Evolutionary conservation across 2,888 invertebrate species (phyloP).

Genomic region (Taenaris catops): DNA sequence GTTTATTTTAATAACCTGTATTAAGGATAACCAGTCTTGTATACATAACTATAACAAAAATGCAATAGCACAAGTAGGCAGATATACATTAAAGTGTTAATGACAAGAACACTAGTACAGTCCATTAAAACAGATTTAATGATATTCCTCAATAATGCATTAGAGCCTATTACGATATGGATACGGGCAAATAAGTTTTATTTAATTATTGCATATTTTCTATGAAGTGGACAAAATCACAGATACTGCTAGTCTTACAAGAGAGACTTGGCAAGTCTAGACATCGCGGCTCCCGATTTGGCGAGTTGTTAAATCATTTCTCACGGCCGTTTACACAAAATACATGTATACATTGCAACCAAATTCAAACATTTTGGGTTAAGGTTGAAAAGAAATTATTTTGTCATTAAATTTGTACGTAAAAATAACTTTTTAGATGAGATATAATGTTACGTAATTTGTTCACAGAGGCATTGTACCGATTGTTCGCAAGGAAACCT

Average conservation of each 20-base stretch:
- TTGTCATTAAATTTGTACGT: slow-evolving; percentile 2
- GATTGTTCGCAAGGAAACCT: slow-evolving; percentile 10
- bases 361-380: slow-evolving; percentile 15
- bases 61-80: too few relatives aligned
- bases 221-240: background rate
- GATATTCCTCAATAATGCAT: too few relatives aligned
- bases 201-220: background rate
- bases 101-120: too few relatives aligned
- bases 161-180: too few relatives aligned
- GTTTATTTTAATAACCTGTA: too few relatives aligned
- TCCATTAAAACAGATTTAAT: too few relatives aligned
- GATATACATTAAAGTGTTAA: too few relatives aligned
- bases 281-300: slow-evolving; percentile 6
- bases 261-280: slow-evolving; percentile 5
- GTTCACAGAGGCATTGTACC: slow-evolving; percentile 25
- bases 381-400: slow-evolving; percentile 13
- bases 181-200: too few relatives aligned
- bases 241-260: slow-evolving; percentile 1
- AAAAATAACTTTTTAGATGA: slow-evolving; percentile 1
- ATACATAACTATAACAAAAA: too few relatives aligned
- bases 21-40: too few relatives aligned
- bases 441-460: slow-evolving; percentile 18
- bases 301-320: slow-evolving; percentile 15
- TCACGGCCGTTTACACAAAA: slow-evolving; percentile 24
- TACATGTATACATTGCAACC: slow-evolving; percentile 8